Base-by-base conservation (phyloP, 1,140 invertebrate species). In the Caligus rogercresseyi region DNA sequence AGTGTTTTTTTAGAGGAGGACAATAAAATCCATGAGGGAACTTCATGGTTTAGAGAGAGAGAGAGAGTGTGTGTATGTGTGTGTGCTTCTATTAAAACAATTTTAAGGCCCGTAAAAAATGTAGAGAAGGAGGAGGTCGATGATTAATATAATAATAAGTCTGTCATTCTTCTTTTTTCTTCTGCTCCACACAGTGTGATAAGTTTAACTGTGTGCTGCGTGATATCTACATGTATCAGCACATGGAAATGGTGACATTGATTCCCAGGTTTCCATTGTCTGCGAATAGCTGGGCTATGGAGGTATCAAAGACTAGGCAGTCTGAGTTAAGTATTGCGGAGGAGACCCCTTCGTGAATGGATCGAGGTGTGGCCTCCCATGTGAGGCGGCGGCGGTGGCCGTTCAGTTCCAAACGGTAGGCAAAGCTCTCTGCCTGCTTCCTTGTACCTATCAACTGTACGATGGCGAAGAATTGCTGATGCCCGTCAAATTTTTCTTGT, bases 261-360 rank as follows among this genome's bases (percentile, higher is more conserved):
- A 99, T 99, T 67, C 93, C 95, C 63, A 99, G 79, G 77, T 99
- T 99, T 3, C 94, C 95, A 76, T 97, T 97, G 72, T 99, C 95
- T 18, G 95, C 91, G 80, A 99, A 99, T 52, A 97, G 77, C 74
- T 97, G 89, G 63, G 95, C 96, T 73, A 97, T 91, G 60, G 87
- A 90, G 23, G 93, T 95, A 74, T 98, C 95, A 77, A 99, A 98
- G 52, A 98, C 92, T 55, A 99, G 81, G 75, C 96, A 99, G 77
- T 99, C 95, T 55, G 91, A 96, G 71, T 91, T 94, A 72, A 92
- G 81, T 67, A 99, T 98, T n/a, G 95, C 93, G 18, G 88, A 89
- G 26, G 92, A 89, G 3, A 99, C 92, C 54, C 95, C 95, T 78
- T 99, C 96, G 70, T 98, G 93, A 70, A 98, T 98, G 56, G 90